These are phyloP conservation scores for Zosterops borbonicus DNA, from an alignment of 2,113 vertebrate genomes.

Conservation along the genomic window DNA sequence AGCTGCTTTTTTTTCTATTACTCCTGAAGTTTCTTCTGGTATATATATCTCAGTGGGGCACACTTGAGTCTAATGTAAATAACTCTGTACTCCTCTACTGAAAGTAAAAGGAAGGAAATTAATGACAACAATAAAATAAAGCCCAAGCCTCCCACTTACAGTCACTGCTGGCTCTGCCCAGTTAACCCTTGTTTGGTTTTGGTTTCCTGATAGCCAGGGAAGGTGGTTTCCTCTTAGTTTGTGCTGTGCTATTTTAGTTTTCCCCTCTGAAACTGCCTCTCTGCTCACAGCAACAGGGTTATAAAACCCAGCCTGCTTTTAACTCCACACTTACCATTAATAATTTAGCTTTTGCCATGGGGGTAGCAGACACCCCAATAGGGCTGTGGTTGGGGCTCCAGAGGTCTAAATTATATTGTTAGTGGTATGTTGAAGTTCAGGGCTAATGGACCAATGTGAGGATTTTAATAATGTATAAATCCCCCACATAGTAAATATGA, in stretches of 20 bases:
- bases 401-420: background rate
- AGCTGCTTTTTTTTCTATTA: background rate
- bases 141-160: background rate
- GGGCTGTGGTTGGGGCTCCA: background rate
- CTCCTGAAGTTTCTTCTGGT: background rate
- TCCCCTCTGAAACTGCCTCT: background rate
- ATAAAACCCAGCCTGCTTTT: background rate
- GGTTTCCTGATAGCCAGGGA: background rate
- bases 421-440: background rate
- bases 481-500: background rate
- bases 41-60: background rate
- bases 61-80: slow-evolving; percentile 14
- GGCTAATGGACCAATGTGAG: background rate
- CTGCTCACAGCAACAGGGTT: background rate
- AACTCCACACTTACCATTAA: background rate
- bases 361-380: background rate
- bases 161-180: background rate
- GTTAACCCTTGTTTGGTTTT: slow-evolving; percentile 42
- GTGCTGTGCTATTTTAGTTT: background rate
- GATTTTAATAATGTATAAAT: background rate
- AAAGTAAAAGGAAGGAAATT: slow-evolving; percentile 58
- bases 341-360: background rate
- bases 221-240: background rate
- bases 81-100: background rate
- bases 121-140: slow-evolving; percentile 48